Evolutionary conservation across 2,113 vertebrate species (phyloP), one percentile per base, ranked within the genome.

Genomic region (Lophura nycthemera): DNA sequence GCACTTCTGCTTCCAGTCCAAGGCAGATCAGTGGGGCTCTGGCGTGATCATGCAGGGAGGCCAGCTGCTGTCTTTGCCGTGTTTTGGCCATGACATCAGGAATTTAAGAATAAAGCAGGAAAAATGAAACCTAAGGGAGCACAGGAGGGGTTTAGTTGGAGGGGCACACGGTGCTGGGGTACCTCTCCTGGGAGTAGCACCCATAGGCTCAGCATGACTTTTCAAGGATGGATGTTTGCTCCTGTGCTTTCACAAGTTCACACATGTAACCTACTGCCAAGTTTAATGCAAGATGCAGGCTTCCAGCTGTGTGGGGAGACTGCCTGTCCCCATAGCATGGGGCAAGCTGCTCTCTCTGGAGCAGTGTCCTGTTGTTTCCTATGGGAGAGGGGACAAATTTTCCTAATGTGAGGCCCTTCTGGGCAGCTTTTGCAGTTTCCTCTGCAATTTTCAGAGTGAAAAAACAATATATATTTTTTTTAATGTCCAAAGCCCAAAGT

Each of bases 241-340:
- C 20, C 50, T 19, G 8, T 2, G 2, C 38, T 54, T 20, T 10
- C 32, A 1, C 27, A 1, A 10, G 7, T 7, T 25, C 34, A 2
- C 1, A 3, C 1, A 3, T 5, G 2, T 2, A 11, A 8, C 11
- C 6, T 3, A 27, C 3, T 1, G 2, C 42, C 4, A 11, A 14
- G 34, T 25, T 38, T 61, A 11, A 14, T 5, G 13, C 32, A 11
- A 29, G 73, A 16, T 34, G 13, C 30, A 56, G 50, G 61, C 48
- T 22, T 50, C 21, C 22, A 50, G 48, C 22, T 52, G 29, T 10
- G 50, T 0, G 0, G 25, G 50, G 52, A 21, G 18, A 60, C 25
- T 18, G 1, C 32, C n/a, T 29, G 15, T 45, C 18, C 29, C 63
- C 32, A 64, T 34, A 27, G 52, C 15, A 20, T 40, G 61, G 70